phyloP scores from a whole-genome alignment of 2,113 vertebrate species.

The Sphaerodactylus townsendi region DNA sequence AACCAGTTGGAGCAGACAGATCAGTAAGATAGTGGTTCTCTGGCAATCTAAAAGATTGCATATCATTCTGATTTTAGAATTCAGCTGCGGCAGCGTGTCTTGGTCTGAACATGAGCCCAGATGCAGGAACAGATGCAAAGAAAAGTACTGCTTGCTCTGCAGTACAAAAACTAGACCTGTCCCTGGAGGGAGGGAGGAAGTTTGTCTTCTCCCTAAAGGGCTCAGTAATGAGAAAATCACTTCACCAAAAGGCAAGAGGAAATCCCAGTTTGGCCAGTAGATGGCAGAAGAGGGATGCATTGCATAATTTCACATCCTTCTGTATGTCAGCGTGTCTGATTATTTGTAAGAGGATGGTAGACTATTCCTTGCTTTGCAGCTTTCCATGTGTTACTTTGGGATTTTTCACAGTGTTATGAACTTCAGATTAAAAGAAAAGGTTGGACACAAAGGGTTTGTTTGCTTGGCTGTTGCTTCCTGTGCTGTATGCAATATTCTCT shows the following conservation, averaged over 20 bases:
- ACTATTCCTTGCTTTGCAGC: not conserved
- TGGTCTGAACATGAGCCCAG: too few relatives aligned
- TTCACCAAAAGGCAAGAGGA: not conserved
- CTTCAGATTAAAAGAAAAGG: not conserved
- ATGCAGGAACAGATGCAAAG: too few relatives aligned
- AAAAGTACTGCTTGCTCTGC: too few relatives aligned
- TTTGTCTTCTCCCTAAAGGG: not conserved
- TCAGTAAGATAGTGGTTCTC: too few relatives aligned
- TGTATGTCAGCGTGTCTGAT: not conserved
- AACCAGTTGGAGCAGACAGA: too few relatives aligned
- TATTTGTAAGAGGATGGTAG: not conserved
- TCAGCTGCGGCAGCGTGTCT: too few relatives aligned
- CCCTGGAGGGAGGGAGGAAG: too few relatives aligned
- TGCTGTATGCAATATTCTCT: not conserved
- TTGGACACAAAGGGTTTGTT: not conserved
- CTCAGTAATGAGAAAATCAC: not conserved
- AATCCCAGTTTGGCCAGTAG: slow-evolving; percentile 44
- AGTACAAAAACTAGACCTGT: too few relatives aligned
- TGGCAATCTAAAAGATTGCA: too few relatives aligned
- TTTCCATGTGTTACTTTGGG: not conserved
- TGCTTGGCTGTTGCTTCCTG: not conserved
- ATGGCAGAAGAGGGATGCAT: slow-evolving; percentile 46
- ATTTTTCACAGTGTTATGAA: not conserved
- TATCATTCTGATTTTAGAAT: too few relatives aligned
- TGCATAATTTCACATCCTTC: not conserved